Evolutionary conservation across 2,888 invertebrate species (phyloP).

Genomic region (Apoderus coryli): DNA sequence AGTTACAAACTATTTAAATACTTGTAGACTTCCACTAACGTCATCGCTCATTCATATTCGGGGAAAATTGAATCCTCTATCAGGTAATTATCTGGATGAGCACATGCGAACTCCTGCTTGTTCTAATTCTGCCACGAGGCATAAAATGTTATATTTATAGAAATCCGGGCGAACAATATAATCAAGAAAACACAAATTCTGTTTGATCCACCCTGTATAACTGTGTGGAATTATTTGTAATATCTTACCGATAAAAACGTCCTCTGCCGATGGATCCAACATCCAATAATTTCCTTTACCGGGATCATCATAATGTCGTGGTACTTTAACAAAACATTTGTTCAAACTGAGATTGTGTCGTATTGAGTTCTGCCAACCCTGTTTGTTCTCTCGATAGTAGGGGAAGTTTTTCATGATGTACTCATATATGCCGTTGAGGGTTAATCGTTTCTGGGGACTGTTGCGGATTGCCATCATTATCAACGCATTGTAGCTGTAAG

Average conservation of each 20-base stretch:
- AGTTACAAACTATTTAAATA: too few species aligned
- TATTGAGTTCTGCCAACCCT: constrained; percentile 99
- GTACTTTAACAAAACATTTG: constrained; percentile 97
- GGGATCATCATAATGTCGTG: constrained; percentile 97
- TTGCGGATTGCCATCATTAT: constrained; percentile 99
- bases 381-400: constrained; percentile 94
- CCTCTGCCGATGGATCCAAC: constrained; percentile 92
- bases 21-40: too few species aligned
- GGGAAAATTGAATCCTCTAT: too few species aligned
- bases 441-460: constrained; percentile 85
- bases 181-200: too few species aligned
- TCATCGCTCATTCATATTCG: too few species aligned
- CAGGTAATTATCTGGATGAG: too few species aligned
- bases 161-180: too few species aligned
- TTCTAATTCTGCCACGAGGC: too few species aligned
- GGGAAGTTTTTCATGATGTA: constrained; percentile 98
- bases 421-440: constrained; percentile 94
- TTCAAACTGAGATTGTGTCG: constrained; percentile 93
- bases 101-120: too few species aligned
- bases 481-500: constrained; percentile 95
- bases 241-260: constrained; percentile 73
- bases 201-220: too few species aligned
- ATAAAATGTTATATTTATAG: too few species aligned
- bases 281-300: constrained; percentile 99
- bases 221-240: too few species aligned